Conservation (phyloP, 2,113 vertebrate genomes). For the Rostratula benghalensis region DNA sequence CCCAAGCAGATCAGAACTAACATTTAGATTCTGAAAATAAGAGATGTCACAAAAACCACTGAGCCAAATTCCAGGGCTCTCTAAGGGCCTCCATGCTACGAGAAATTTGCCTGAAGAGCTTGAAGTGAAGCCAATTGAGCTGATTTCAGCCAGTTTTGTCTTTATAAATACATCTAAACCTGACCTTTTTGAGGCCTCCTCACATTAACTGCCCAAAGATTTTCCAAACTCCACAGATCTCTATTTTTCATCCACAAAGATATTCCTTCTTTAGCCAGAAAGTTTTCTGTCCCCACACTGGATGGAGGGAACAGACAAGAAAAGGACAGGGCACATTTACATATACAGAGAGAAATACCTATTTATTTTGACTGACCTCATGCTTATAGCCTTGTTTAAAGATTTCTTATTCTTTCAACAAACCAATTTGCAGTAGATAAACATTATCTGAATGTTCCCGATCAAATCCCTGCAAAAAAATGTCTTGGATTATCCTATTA, state of each 20-base stretch:
- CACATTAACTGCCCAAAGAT: background rate
- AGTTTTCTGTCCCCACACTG: background rate
- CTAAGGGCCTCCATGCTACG: background rate
- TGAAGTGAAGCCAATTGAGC: conserved; percentile 24
- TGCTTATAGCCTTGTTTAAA: background rate
- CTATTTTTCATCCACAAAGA: background rate
- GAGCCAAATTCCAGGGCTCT: conserved; percentile 11
- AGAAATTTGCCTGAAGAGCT: conserved; percentile 26
- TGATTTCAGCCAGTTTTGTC: conserved; percentile 38
- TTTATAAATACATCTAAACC: conserved; percentile 25
- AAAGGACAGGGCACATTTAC: background rate
- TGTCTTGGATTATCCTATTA: background rate
- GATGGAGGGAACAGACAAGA: background rate
- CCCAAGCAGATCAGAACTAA: background rate
- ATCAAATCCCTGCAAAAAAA: background rate
- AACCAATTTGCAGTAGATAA: background rate
- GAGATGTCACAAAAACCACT: background rate
- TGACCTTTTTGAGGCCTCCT: background rate
- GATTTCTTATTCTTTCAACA: background rate
- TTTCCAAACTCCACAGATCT: background rate
- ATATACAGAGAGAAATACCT: background rate
- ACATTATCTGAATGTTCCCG: background rate
- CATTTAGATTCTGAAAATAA: conserved; percentile 17
- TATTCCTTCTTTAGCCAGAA: background rate
- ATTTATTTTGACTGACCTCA: background rate